Evolutionary conservation across 1,140 invertebrate species (phyloP).

Genomic region (Trachymyrmex cornetzi): DNA sequence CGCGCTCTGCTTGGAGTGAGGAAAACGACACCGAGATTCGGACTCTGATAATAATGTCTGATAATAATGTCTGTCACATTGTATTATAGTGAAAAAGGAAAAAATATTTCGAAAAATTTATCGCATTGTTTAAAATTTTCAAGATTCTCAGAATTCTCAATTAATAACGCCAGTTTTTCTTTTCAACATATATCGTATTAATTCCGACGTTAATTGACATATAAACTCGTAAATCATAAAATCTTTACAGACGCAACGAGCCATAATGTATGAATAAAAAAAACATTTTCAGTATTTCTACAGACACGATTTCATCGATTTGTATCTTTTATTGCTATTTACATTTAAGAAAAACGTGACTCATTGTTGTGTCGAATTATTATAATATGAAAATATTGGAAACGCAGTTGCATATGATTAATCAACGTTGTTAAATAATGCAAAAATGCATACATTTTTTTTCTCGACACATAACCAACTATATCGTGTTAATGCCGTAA

Average conservation of each 20-base stretch:
- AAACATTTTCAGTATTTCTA: background rate
- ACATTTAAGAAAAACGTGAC: slow-evolving; percentile 22
- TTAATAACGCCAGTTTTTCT: slow-evolving; percentile 10
- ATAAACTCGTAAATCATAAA: background rate
- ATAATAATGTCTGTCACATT: background rate
- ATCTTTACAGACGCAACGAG: background rate
- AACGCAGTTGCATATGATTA: background rate
- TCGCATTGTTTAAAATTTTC: background rate
- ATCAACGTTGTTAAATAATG: slow-evolving; percentile 3
- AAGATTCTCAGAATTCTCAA: background rate
- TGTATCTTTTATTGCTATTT: background rate
- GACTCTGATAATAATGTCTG: background rate
- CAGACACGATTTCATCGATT: background rate
- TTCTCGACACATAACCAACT: background rate
- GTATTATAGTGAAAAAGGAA: background rate
- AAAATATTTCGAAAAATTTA: slow-evolving; percentile 20
- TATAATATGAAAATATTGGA: background rate
- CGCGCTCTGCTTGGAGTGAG: no score
- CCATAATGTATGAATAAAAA: background rate
- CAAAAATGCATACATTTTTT: background rate
- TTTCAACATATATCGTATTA: background rate
- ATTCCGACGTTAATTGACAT: background rate
- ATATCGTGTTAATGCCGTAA: background rate
- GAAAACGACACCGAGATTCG: no score
- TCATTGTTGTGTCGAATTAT: slow-evolving; percentile 9